A percentile compares a stretch with the other conserved stretches of the same genome.
Conservation (phyloP, 2,888 invertebrate species). For the Bombyx huttoni region DNA sequence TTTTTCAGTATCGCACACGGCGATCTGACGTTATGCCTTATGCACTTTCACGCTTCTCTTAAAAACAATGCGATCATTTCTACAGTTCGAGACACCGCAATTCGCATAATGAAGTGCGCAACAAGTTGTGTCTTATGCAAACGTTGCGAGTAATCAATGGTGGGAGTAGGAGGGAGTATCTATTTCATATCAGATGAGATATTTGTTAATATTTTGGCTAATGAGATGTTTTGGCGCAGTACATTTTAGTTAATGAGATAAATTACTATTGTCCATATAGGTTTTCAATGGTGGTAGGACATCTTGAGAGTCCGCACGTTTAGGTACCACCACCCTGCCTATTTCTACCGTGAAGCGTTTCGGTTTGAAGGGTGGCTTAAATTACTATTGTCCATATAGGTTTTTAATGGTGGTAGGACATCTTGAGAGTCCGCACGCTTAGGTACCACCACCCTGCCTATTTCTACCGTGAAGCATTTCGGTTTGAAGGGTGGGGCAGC, state of each 20-base stretch:
- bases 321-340: too few species aligned
- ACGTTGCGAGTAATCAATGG: not conserved
- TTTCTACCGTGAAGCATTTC: too few species aligned
- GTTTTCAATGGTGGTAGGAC: too few species aligned
- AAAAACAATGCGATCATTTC: conserved; percentile 8
- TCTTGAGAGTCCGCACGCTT: too few species aligned
- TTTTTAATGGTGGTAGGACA: too few species aligned
- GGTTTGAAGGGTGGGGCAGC: too few species aligned
- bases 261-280: too few species aligned
- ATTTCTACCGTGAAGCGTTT: too few species aligned
- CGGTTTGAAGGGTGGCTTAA: too few species aligned
- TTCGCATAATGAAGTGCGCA: not conserved
- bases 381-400: too few species aligned
- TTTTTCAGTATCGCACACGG: conserved; percentile 41
- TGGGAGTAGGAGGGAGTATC: not conserved
- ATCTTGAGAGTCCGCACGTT: too few species aligned
- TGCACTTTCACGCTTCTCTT: conserved; percentile 20
- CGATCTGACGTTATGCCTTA: conserved; percentile 16
- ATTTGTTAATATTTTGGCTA: not conserved
- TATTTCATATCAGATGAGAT: not conserved
- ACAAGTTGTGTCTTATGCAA: conserved; percentile 8
- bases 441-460: too few species aligned
- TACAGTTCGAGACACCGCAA: conserved; percentile 3
- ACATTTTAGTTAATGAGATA: not conserved
- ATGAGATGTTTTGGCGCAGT: not conserved